Evolutionary conservation across 2,113 vertebrate genomes (phyloP).

Genomic region (Neoarius graeffei): DNA sequence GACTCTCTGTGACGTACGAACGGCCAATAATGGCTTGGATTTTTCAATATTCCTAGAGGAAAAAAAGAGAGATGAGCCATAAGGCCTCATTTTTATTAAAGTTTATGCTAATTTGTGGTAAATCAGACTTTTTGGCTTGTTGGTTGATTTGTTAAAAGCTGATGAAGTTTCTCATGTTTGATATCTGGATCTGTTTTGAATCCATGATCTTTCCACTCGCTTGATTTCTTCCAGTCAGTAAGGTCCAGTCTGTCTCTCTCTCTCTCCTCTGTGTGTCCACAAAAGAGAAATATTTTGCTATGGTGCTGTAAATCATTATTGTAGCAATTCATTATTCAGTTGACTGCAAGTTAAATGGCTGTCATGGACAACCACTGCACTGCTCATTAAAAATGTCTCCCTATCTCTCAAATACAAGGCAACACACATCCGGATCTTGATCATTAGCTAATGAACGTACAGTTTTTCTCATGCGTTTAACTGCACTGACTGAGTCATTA

Average conservation of each 20-base stretch:
- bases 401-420: neutral
- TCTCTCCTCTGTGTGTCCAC: neutral
- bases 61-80: neutral
- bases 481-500: no score
- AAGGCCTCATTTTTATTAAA: neutral
- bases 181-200: neutral
- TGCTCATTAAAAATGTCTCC: neutral
- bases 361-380: neutral
- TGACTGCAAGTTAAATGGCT: neutral
- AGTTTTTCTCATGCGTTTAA: no score
- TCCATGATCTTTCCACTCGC: neutral
- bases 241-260: neutral
- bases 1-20: conserved; percentile 25
- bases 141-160: conserved; percentile 1
- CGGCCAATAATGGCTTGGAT: conserved; percentile 15
- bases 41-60: conserved; percentile 16
- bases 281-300: neutral
- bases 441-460: neutral
- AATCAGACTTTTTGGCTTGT: no score
- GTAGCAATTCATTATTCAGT: neutral
- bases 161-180: neutral
- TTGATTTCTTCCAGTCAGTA: neutral
- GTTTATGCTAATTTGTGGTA: neutral
- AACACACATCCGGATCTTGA: neutral
- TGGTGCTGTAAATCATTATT: neutral